Evolutionary conservation across 2,113 vertebrate species (phyloP), one percentile per base, ranked within the genome.

Genomic region (Ochotona princeps): DNA sequence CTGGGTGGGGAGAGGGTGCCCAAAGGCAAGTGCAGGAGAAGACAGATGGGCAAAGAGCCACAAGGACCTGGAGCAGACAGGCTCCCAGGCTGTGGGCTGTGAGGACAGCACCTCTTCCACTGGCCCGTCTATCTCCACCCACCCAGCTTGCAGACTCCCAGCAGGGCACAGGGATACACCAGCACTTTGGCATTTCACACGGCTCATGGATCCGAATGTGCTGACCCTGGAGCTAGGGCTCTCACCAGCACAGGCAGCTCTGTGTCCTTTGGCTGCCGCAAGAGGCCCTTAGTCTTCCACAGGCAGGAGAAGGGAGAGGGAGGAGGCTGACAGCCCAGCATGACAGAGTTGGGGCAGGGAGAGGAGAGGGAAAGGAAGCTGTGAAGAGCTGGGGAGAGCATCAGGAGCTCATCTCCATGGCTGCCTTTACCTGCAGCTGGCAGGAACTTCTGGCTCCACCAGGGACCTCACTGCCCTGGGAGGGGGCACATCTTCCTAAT

Each of bases 401-500:
- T 63, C 30, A 73, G 60, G 30, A 70, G 44, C 61, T 81, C 30
- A 32, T 84, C 92, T 73, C 54, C 83, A 89, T 51, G 49, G 61
- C 75, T 60, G 75, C 10, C n/a, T 86, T 75, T 72, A 93, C 67
- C 70, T 89, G 63, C 74, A 87, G 60, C 63, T 87, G 81, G 83
- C 44, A 57, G n/a, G 32, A 60, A 65, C 63, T 49, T 92, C 49
- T 30, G 67, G 28, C 35, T 78, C 51, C 66, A 51, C 7, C 4
- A 0, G 0, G 44, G 25, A n/a, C 63, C 61, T 90, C 38, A 12
- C 35, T 65, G 26, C 8, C 23, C 10, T 57, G 20, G 61, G 57
- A 44, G 38, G 38, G 4, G 6, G 38, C n/a, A 32, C 78, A 63
- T 94, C 84, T 86, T 89, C 78, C 78, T 57, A 89, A 76, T 44